Evolutionary conservation across 2,797 vertebrate species (phyloP), one percentile per base, ranked within the genome.

Genomic region (Pterois miles): DNA sequence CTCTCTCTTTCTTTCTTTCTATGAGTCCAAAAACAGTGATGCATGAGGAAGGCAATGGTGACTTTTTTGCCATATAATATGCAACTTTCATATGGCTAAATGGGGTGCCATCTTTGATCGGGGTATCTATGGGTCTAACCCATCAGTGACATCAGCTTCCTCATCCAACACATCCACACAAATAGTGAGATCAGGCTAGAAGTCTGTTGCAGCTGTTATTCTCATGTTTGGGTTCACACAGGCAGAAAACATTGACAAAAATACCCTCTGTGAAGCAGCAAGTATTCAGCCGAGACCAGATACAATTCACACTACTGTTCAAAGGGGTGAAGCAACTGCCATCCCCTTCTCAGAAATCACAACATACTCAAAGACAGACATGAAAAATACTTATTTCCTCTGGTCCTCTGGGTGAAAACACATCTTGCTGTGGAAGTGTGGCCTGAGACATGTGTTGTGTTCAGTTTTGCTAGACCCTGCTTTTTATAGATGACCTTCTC

Each of bases 251-350:
- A 50, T 8, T 34, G 27, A 70, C 13, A 18, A 57, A 67, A 58
- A 66, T 62, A 46, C 29, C 43, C 40, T 68, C 34, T 31, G 70
- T 70, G 59, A 74, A 85, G 69, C 67, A 31, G 56, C 57, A 31
- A 9, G 57, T 62, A 74, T 82, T 91, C 91, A 85, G 65, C 74
- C 48, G 91, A 90, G 90, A 89, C 72, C 81, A 74, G 64, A 84
- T 74, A 89, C 80, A 92, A 93, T 94, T 93, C 92, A 90, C 92
- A 94, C 91, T 34, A 59, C 77, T 88, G 66, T 56, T 85, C 57
- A 79, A 80, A 31, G 77, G 67, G 75, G 75, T 85, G 65, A 83
- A 80, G 52, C 68, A 76, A 38, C 67, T 80, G 79, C 70, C 69
- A 77, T 68, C 65, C 36, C 57, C 16, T 23, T 71, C 46, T 68